Evolutionary conservation across 1,140 invertebrate species (phyloP).

Genomic region (Thaumetopoea pityocampa): DNA sequence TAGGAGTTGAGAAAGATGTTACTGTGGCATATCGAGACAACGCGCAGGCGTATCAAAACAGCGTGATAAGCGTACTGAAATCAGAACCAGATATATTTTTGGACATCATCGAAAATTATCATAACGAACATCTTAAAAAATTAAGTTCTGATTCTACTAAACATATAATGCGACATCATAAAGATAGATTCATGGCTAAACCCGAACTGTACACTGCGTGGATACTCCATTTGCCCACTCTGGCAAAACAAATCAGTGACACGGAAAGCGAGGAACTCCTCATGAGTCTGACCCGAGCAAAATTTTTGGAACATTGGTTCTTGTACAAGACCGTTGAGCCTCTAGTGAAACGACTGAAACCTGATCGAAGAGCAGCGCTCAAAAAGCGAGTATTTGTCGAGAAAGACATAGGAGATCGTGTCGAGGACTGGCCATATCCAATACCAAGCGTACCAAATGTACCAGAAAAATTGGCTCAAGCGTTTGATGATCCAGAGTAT

Average conservation of each 20-base stretch:
- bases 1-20: slow-evolving; percentile 24
- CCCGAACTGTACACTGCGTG: slow-evolving; percentile 37
- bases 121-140: slow-evolving; percentile 15
- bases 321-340: slow-evolving; percentile 44
- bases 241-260: slow-evolving; percentile 28
- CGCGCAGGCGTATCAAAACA: slow-evolving; percentile 31
- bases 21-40: slow-evolving; percentile 23
- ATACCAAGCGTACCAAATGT: slow-evolving; percentile 4
- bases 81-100: slow-evolving; percentile 33
- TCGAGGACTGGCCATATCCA: slow-evolving; percentile 18
- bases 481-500: slow-evolving; percentile 10
- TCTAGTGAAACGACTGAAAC: slow-evolving; percentile 33
- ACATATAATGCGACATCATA: slow-evolving; percentile 37
- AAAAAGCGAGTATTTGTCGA: slow-evolving; percentile 26
- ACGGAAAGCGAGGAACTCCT: slow-evolving; percentile 36
- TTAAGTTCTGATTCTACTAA: slow-evolving; percentile 29
- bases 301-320: slow-evolving; percentile 37
- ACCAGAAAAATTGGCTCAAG: not conserved
- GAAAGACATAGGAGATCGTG: slow-evolving; percentile 13
- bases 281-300: slow-evolving; percentile 31
- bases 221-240: slow-evolving; percentile 32
- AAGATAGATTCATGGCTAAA: slow-evolving; percentile 31
- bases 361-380: slow-evolving; percentile 14
- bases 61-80: slow-evolving; percentile 38
- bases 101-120: slow-evolving; percentile 44